phyloP scores from a whole-genome alignment of 2,113 vertebrate genomes.

The Pholis gunnellus region DNA sequence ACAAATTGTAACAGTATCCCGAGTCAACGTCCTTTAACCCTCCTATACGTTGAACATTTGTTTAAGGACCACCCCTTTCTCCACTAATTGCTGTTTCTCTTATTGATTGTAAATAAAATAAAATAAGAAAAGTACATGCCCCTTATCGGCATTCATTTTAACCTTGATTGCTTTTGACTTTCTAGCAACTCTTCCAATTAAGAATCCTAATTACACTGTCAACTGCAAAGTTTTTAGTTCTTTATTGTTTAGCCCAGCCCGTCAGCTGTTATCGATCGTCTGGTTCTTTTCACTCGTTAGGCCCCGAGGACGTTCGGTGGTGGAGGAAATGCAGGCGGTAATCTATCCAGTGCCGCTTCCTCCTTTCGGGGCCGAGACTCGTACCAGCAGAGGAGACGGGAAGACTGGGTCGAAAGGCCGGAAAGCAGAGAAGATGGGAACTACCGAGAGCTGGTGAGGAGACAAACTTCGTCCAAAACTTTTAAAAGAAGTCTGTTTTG shows the following conservation, averaged over 20 bases:
- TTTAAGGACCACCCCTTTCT: background rate
- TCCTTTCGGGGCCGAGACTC: slow-evolving; percentile 87
- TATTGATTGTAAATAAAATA: slow-evolving; percentile 3
- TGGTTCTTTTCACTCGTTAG: slow-evolving; percentile 52
- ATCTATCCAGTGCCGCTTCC: slow-evolving; percentile 86
- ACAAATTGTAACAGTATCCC: background rate
- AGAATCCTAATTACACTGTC: slow-evolving; percentile 25
- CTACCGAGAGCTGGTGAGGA: slow-evolving; percentile 94
- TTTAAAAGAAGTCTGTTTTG: background rate
- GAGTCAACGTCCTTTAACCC: background rate
- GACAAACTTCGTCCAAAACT: background rate
- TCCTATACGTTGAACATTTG: background rate
- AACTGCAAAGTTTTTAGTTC: slow-evolving; percentile 9
- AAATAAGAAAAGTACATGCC: too few relatives aligned
- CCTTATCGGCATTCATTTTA: slow-evolving; percentile 29
- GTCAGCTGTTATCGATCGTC: slow-evolving; percentile 33
- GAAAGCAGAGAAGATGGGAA: slow-evolving; percentile 92
- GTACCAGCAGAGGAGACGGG: slow-evolving; percentile 85
- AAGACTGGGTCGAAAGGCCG: slow-evolving; percentile 85
- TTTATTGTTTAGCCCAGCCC: slow-evolving; percentile 12
- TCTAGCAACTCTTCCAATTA: slow-evolving; percentile 20
- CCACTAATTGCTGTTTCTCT: slow-evolving; percentile 3
- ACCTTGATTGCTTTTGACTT: slow-evolving; percentile 26
- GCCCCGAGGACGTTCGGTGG: slow-evolving; percentile 93
- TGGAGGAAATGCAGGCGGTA: slow-evolving; percentile 91